Conservation (phyloP, 2,113 vertebrate species). For the Dasyornis broadbenti region DNA sequence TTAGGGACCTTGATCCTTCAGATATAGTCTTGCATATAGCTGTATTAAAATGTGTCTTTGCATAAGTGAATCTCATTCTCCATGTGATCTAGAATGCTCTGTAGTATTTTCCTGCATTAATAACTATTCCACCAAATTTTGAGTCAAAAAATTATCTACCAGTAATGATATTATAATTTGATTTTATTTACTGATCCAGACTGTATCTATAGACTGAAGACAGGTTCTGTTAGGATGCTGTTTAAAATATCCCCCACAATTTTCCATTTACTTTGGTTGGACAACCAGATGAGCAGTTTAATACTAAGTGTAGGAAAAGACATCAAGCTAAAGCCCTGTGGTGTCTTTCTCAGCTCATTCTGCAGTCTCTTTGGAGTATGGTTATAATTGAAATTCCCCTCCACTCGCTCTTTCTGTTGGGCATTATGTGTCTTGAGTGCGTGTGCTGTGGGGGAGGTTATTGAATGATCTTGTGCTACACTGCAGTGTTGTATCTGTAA, state of each 20-base stretch:
- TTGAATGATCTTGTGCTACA: neutral
- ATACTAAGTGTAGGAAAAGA: neutral
- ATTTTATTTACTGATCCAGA: neutral
- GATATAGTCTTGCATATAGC: neutral
- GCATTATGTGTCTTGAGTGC: neutral
- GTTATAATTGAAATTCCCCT: conserved; percentile 18
- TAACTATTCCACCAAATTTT: neutral
- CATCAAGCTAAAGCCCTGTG: neutral
- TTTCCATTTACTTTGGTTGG: neutral
- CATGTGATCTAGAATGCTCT: neutral
- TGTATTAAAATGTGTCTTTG: neutral
- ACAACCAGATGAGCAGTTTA: neutral
- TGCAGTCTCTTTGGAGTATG: neutral
- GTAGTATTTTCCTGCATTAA: neutral
- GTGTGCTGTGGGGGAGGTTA: neutral
- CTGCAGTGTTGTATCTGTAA: conserved; percentile 25
- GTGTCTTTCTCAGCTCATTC: neutral
- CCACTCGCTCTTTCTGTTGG: neutral
- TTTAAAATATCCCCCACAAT: neutral
- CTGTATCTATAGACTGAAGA: neutral
- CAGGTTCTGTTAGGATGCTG: neutral
- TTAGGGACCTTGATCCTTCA: neutral
- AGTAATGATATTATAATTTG: neutral
- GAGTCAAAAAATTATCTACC: neutral
- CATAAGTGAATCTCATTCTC: neutral